These are phyloP conservation scores for Drosophila prolongata DNA, from an alignment of 2,888 invertebrate genomes.

Conservation along the genomic window DNA sequence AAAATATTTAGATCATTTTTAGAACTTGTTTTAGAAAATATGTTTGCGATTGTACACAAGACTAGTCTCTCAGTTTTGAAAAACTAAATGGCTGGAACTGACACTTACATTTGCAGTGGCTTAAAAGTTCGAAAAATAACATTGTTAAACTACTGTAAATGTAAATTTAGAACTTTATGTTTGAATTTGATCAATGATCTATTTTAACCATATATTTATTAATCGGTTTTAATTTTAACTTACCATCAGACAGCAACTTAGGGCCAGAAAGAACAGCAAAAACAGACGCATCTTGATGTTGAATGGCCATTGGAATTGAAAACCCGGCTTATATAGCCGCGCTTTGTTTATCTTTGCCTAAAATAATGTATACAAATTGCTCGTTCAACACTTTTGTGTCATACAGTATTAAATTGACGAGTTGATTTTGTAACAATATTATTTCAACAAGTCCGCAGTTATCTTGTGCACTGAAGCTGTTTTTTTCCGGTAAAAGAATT, in stretches of 20 bases:
- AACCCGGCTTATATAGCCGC: not conserved
- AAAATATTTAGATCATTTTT: not conserved
- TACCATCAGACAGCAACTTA: not conserved
- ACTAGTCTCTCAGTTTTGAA: no score
- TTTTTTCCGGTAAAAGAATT: no score
- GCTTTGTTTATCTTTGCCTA: not conserved
- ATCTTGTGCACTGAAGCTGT: not conserved
- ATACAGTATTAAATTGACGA: not conserved
- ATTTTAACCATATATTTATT: no score
- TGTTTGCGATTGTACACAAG: no score
- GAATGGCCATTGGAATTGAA: not conserved
- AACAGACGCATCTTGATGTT: not conserved
- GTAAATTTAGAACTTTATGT: no score
- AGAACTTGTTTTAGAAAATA: no score
- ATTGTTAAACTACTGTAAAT: no score
- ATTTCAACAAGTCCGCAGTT: not conserved
- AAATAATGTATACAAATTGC: not conserved
- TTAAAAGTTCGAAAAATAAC: no score
- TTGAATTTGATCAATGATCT: no score
- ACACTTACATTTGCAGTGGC: no score
- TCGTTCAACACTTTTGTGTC: not conserved
- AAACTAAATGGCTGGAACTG: no score
- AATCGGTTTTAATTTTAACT: not conserved
- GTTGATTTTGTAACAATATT: not conserved
- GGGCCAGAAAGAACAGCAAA: not conserved